Evolutionary conservation across 2,797 vertebrate genomes (phyloP), one percentile per base, ranked within the genome.

Genomic region (Periophthalmus magnuspinnatus): DNA sequence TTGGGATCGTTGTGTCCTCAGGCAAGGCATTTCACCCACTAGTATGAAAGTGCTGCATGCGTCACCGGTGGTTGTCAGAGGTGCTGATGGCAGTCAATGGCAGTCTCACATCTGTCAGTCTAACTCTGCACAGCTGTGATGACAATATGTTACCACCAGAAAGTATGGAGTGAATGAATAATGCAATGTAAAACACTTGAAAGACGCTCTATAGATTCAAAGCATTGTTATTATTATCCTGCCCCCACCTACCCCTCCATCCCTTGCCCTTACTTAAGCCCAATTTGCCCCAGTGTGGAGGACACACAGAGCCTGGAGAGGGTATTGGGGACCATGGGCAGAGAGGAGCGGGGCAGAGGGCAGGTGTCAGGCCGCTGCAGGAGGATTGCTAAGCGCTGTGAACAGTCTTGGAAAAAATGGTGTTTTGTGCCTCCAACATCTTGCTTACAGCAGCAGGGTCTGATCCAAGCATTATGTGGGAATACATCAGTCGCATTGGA

Each of bases 371-470:
- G 84, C 84, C 82, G 84, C 83, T 82, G 74, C 87, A 87, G 89
- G 87, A 88, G 84, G 84, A 91, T 86, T 88, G 89, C 89, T 89
- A 84, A 92, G 92, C 88, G 85, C 71, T 91, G 89, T 91, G 92
- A 93, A 93, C 89, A 91, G 88, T 87, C 86, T 85, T 90, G 83
- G 41, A 45, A 89, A 82, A 92, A 91, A 90, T 84, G 85, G 84
- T 84, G 88, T 93, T 94, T 93, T 93, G 91, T 94, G 89, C 88
- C 91, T 94, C 89, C 92, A 93, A 94, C 93, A 94, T 94, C 93
- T 93, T 94, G 93, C 94, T 94, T 94, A 94, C 93, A 95, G 91
- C 93, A 93, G 93, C 93, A 94, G 89, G 93, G 93, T 94, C 93
- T 94, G 93, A 95, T 94, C 93, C 92, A 89, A 92, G 93, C 91